Evolutionary conservation across 2,888 invertebrate species (phyloP).

Genomic region (Erebia epiphron): DNA sequence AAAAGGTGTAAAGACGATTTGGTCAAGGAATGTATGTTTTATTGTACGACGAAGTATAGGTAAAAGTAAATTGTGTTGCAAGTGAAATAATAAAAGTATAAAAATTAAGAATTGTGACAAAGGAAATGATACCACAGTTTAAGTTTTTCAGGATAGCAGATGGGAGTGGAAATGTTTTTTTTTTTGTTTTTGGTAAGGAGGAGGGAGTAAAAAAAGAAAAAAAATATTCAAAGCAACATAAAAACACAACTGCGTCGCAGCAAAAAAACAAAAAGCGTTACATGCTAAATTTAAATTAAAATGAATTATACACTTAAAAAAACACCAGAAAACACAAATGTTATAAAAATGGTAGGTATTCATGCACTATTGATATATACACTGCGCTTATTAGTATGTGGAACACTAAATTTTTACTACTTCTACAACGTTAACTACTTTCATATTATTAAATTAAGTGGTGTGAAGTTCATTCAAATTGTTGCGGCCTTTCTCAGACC

Average conservation of each 20-base stretch:
- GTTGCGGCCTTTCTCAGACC: too few species aligned
- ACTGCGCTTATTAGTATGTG: constrained; percentile 32
- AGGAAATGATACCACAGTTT: neutral
- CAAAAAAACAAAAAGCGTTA: constrained; percentile 67
- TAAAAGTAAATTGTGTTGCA: neutral
- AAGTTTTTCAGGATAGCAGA: constrained; percentile 5
- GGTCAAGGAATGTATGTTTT: neutral
- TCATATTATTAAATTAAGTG: neutral
- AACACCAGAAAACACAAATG: constrained; percentile 57
- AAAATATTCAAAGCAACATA: constrained; percentile 78
- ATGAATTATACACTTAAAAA: constrained; percentile 40
- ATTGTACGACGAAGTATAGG: neutral
- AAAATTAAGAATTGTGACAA: neutral
- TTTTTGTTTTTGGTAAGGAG: constrained; percentile 32
- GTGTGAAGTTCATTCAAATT: constrained; percentile 41
- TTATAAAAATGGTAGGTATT: constrained; percentile 25
- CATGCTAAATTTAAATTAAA: constrained; percentile 46
- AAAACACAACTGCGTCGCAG: constrained; percentile 67
- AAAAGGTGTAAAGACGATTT: neutral
- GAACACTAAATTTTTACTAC: constrained; percentile 1
- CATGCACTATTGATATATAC: constrained; percentile 39
- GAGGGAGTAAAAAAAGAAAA: constrained; percentile 57
- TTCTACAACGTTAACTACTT: constrained; percentile 17
- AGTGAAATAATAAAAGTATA: too few species aligned
- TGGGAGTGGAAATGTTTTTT: constrained; percentile 4